Evolutionary conservation across 2,888 invertebrate species (phyloP), one percentile per base, ranked within the genome.

Genomic region (Acleris emargana): DNA sequence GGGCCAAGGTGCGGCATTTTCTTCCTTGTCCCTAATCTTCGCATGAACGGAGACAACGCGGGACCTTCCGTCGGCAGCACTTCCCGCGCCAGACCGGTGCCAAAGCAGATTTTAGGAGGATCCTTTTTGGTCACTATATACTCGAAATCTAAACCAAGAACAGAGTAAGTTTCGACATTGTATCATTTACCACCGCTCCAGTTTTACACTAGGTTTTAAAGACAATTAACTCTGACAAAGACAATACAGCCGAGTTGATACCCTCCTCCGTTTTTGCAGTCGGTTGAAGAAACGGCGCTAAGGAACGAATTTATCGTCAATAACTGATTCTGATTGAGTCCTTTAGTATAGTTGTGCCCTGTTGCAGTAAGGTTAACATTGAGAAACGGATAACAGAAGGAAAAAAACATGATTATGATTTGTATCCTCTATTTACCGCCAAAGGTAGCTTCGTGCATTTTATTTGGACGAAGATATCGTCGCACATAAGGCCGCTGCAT

Each of bases 51-150:
- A 58, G 84, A 89, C 71, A 93, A 58, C 4, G 71, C 70, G 6
- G 93, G 90, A 0, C 93, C 93, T 16, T 75, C 76, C 0, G 73
- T 72, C 0, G 94, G 94, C 61, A 94, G 71, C 1, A 87, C 86
- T 52, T 91, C 91, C 4, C 94, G 87, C 0, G 84, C 76, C 64
- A 93, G 72, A 0, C 86, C 82, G 0, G 93, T 89, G 0, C 93
- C 93, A 69, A 94, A 94, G 59, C 93, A 93, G 67, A 94, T 81
- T 1, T 80, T 86, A 0, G 93, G 88, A 17, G 82, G 80, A 11
- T 74, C 72, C 50, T 91, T 88, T 67, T 93, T 88, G 54, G 89
- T 93, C 49, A 94, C 91, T n/a, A 93, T 89, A 78, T 94, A 94
- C 70, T 93, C 89, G 68, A 94, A 94, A 77, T 92, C 94, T 94